A percentile compares a stretch with the other conserved stretches of the same genome.
These are phyloP conservation scores for Darevskia mixta DNA, from an alignment of 2,797 vertebrate species.

Conservation along the genomic window DNA sequence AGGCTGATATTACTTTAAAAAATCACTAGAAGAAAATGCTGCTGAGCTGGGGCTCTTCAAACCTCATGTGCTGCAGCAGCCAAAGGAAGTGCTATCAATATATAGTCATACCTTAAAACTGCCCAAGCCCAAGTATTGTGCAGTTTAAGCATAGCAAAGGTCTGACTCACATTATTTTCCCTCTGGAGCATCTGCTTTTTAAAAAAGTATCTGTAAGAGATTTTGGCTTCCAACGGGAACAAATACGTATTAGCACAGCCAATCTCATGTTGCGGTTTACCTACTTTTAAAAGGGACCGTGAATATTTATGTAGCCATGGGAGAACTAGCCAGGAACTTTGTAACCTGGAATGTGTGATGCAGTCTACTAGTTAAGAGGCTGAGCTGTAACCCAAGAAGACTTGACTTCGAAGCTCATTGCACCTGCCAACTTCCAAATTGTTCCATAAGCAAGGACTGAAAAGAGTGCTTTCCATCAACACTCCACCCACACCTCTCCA, in stretches of 20 bases:
- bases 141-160: neutral
- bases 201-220: neutral
- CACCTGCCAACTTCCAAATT: neutral
- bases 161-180: neutral
- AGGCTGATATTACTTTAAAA: neutral
- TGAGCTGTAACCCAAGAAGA: neutral
- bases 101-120: neutral
- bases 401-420: neutral
- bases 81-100: neutral
- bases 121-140: neutral
- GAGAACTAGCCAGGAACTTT: neutral
- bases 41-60: no score
- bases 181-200: neutral
- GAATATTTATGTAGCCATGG: neutral
- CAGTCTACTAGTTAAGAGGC: neutral
- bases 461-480: no score
- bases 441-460: no score
- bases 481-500: no score
- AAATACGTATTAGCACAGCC: neutral
- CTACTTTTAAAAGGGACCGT: neutral
- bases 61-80: neutral
- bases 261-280: neutral
- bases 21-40: neutral
- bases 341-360: neutral
- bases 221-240: neutral